Evolutionary conservation across 2,797 vertebrate species (phyloP), one percentile per base, ranked within the genome.

Genomic region (Urophycis tenuis): DNA sequence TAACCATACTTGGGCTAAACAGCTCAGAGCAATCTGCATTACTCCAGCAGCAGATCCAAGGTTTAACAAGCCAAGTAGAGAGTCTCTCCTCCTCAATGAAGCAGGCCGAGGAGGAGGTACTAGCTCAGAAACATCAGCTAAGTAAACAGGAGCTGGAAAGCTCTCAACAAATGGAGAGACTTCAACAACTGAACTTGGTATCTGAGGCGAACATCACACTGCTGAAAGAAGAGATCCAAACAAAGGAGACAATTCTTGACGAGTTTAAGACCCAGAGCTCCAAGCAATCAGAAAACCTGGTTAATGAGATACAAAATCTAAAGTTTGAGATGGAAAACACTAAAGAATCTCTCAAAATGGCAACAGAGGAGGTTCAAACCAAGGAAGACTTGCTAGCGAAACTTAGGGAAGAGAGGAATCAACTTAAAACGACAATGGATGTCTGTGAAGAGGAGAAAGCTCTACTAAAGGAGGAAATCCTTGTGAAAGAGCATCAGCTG

Each of bases 381-480:
- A 77, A 88, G 70, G 64, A 82, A 64, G 64, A 6, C 15, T 33
- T 79, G 17, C 77, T 89, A 1, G 73, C 45, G 25, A 67, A n/a
- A 15, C 25, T 39, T 45, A 14, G 30, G 39, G 11, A 74, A 25
- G 36, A 74, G 14, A 45, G 41, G 39, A 81, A 85, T n/a, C 14
- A 7, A 0, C 80, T 92, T 14, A 79, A 88, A 67, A 74, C 81
- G 34, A 82, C 87, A 70, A 80, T 89, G n/a, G 11, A 17, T 5
- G 22, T 36, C 15, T 45, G 60, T 74, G 88, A 93, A 77, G 84
- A 90, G 33, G 88, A 92, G 19, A 70, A 93, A 67, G 77, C 80
- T 2, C 84, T 36, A 30, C 81, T 87, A 19, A 85, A 82, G 1
- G 10, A 76, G 60, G 84, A 89, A 19, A 84, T 87, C 2, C 74